phyloP scores from a whole-genome alignment of 2,888 invertebrate genomes.

The Eupithecia abbreviata region DNA sequence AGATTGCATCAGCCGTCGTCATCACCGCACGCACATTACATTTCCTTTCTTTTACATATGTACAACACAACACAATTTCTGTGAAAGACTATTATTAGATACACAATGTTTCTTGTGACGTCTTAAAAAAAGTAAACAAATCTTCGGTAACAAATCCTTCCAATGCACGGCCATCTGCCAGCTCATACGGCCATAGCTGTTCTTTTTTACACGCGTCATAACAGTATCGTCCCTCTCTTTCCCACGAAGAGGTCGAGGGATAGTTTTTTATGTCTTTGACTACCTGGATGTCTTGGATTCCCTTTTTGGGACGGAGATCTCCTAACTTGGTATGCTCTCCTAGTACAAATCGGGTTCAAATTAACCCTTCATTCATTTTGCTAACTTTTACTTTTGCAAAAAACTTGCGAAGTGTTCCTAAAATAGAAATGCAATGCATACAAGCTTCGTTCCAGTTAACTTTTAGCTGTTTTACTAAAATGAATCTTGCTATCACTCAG shows the following conservation, averaged over 20 bases:
- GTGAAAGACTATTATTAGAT: neutral
- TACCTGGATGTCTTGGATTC: constrained; percentile 38
- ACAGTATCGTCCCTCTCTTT: constrained; percentile 25
- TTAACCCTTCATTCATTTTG: constrained; percentile 56
- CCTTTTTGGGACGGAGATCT: constrained; percentile 26
- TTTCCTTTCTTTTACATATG: neutral
- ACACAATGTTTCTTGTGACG: neutral
- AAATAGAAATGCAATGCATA: neutral
- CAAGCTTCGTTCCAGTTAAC: neutral
- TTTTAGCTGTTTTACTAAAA: neutral
- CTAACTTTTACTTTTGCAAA: neutral
- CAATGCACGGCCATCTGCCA: constrained; percentile 31
- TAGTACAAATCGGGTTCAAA: constrained; percentile 68
- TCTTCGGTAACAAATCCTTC: constrained; percentile 16
- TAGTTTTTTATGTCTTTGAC: constrained; percentile 50
- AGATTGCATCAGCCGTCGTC: neutral
- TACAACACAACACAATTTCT: neutral
- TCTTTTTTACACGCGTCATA: constrained; percentile 12
- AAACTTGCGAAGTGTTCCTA: neutral
- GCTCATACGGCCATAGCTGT: constrained; percentile 25
- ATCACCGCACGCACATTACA: neutral
- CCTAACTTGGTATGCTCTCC: constrained; percentile 53
- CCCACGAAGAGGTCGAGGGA: constrained; percentile 23
- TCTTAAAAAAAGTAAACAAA: constrained; percentile 8
- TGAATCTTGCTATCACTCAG: neutral